phyloP scores from a whole-genome alignment of 2,888 invertebrate genomes.

The Acrocera orbiculus region DNA sequence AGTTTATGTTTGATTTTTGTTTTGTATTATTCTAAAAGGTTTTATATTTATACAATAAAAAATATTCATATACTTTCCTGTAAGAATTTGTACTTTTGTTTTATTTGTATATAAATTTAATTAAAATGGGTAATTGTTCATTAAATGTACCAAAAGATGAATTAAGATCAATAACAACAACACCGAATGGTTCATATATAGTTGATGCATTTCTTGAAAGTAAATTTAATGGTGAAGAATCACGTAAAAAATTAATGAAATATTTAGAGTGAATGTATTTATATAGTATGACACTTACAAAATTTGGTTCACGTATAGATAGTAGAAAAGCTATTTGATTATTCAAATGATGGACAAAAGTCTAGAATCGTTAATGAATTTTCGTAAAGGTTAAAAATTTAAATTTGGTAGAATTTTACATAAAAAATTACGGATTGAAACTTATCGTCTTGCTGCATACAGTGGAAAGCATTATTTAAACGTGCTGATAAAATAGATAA shows the following conservation, averaged over 20 bases:
- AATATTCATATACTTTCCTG: no score
- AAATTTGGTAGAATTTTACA: slow-evolving; percentile 54
- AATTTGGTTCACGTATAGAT: slow-evolving; percentile 62
- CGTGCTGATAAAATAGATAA: slow-evolving; percentile 10
- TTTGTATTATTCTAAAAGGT: no score
- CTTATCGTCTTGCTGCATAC: slow-evolving; percentile 48
- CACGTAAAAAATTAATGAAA: slow-evolving; percentile 52
- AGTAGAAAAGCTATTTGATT: slow-evolving; percentile 53
- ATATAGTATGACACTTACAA: slow-evolving; percentile 46
- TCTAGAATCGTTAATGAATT: slow-evolving; percentile 50
- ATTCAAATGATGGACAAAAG: slow-evolving; percentile 41
- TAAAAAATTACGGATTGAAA: slow-evolving; percentile 44
- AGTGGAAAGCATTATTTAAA: slow-evolving; percentile 40
- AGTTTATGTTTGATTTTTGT: no score
- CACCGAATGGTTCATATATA: slow-evolving; percentile 66
- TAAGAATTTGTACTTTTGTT: no score
- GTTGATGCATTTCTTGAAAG: slow-evolving; percentile 59
- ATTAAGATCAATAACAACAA: slow-evolving; percentile 43
- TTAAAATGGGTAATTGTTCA: slow-evolving; percentile 45
- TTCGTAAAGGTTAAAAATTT: slow-evolving; percentile 44
- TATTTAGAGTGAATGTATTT: slow-evolving; percentile 34
- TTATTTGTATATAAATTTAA: no score
- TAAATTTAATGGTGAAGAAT: slow-evolving; percentile 61
- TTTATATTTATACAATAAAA: no score
- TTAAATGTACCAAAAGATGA: slow-evolving; percentile 40